These are phyloP conservation scores for Nomada lathburiana DNA, from an alignment of 2,888 invertebrate species.

Conservation along the genomic window DNA sequence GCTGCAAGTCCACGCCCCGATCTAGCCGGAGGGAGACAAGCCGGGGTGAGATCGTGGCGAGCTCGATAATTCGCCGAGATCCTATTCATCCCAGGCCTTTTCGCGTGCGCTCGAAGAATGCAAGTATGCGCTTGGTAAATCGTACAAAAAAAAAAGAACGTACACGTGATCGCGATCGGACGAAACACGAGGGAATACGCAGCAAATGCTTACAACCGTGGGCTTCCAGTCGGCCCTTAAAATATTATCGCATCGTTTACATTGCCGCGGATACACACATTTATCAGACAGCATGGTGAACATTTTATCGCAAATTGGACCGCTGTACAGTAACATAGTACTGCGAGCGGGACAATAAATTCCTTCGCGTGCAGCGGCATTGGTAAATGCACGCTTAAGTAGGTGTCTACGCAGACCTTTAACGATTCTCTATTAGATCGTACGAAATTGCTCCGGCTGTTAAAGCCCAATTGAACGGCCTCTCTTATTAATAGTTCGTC, in stretches of 20 bases:
- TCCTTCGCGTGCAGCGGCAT: constrained; percentile 59
- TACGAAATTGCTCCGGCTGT: constrained; percentile 60
- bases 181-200: constrained; percentile 13
- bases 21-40: background rate
- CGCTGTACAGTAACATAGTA: constrained; percentile 37
- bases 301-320: constrained; percentile 65
- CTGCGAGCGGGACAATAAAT: constrained; percentile 55
- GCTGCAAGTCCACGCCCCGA: background rate
- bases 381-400: constrained; percentile 62
- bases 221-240: constrained; percentile 35
- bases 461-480: constrained; percentile 62
- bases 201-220: constrained; percentile 6
- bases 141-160: background rate
- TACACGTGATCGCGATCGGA: constrained; percentile 20
- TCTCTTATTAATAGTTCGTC: constrained; percentile 60
- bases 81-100: background rate
- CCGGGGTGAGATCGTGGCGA: background rate
- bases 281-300: constrained; percentile 53
- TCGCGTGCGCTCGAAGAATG: background rate
- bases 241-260: constrained; percentile 63
- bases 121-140: background rate
- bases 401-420: constrained; percentile 66
- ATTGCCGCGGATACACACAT: constrained; percentile 46
- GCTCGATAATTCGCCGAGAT: background rate
- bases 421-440: constrained; percentile 66